A percentile compares a stretch with the other conserved stretches of the same genome.
Evolutionary conservation across 1,140 invertebrate species (phyloP).

Genomic region (Diorhabda sublineata): DNA sequence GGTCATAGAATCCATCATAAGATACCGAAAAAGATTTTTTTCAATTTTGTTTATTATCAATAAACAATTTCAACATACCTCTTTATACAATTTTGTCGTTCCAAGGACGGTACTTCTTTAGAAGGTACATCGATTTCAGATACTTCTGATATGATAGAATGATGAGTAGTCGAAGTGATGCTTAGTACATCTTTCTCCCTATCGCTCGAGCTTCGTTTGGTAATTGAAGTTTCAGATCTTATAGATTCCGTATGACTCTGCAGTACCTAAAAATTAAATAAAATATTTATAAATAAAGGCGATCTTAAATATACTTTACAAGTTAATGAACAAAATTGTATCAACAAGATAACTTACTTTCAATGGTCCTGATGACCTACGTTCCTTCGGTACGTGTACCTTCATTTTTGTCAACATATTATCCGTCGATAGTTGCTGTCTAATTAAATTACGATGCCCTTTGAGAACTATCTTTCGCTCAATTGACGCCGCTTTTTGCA

Average conservation of each 20-base stretch:
- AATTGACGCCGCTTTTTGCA: slow-evolving; percentile 43
- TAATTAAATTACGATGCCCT: slow-evolving; percentile 41
- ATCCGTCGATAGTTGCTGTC: slow-evolving; percentile 37
- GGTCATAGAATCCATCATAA: no score
- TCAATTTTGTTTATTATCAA: no score
- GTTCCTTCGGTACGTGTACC: slow-evolving; percentile 22
- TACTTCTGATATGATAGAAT: slow-evolving; percentile 12
- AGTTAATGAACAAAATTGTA: background rate
- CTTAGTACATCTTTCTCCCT: slow-evolving; percentile 25
- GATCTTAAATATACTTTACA: no score
- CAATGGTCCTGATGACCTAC: slow-evolving; percentile 35
- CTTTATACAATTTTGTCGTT: slow-evolving; percentile 9
- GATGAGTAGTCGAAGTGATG: slow-evolving; percentile 25
- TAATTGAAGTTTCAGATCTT: slow-evolving; percentile 27
- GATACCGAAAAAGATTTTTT: no score
- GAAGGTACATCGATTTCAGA: slow-evolving; percentile 8
- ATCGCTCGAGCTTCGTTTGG: slow-evolving; percentile 28
- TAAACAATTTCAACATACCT: slow-evolving; percentile 11
- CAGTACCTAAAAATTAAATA: slow-evolving; percentile 16
- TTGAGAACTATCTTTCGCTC: slow-evolving; percentile 40
- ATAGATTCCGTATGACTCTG: slow-evolving; percentile 26
- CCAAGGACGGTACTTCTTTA: slow-evolving; percentile 3
- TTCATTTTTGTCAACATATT: slow-evolving; percentile 33
- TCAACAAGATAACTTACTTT: slow-evolving; percentile 27
- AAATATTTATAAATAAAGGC: background rate